These are phyloP conservation scores for Acleris laterana DNA, from an alignment of 2,888 invertebrate species.

Conservation along the genomic window DNA sequence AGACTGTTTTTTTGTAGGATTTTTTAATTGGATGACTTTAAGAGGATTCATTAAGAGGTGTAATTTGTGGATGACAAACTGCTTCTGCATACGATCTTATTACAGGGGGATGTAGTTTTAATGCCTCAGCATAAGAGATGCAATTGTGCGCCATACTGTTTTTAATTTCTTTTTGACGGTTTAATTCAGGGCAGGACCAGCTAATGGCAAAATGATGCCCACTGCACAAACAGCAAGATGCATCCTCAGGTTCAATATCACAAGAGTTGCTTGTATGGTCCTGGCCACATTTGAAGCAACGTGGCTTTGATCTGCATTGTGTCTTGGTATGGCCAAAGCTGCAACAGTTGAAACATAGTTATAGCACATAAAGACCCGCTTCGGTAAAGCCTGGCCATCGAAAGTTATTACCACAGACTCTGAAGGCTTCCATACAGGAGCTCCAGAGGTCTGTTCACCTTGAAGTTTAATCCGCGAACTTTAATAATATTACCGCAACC, in stretches of 20 bases:
- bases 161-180: not conserved
- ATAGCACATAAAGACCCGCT: too few relatives aligned
- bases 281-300: not conserved
- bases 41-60: not conserved
- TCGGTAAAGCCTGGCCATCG: not conserved
- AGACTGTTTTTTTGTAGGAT: not conserved
- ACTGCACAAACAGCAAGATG: not conserved
- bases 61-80: not conserved
- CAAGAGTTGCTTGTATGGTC: not conserved
- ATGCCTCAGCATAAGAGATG: not conserved
- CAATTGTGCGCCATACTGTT: not conserved
- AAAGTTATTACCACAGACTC: not conserved
- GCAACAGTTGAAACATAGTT: conserved; percentile 4
- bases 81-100: not conserved
- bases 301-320: not conserved
- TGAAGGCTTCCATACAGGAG: not conserved
- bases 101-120: not conserved
- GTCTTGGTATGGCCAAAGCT: not conserved
- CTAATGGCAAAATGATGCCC: not conserved
- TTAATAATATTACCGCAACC: not conserved
- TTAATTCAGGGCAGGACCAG: not conserved
- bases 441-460: not conserved
- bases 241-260: not conserved
- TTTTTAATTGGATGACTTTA: not conserved
- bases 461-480: not conserved